Evolutionary conservation across 1,140 invertebrate genomes (phyloP), one percentile per base, ranked within the genome.

Genomic region (Cecropterus lyciades): DNA sequence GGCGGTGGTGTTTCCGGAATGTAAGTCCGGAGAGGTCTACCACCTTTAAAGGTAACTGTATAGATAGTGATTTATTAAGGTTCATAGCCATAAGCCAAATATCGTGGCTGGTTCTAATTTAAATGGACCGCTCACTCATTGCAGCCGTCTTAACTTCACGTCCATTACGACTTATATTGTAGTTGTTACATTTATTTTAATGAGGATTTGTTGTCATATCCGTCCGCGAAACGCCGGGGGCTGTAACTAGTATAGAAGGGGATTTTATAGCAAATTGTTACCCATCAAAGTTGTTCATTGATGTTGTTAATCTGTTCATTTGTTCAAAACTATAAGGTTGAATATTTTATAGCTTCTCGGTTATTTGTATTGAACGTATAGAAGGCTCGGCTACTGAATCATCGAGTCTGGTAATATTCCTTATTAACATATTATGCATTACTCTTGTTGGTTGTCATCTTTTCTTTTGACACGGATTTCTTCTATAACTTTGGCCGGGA

Each of bases 141-240:
- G 55, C 43, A 17, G 14, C 24, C 43, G 55, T 57, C 14, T 45
- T 45, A 57, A 20, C 13, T n/a, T n/a, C n/a, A n/a, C 20, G 40
- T 27, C 45, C 55, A 45, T 57, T 57, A 45, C 42, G n/a, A n/a
- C n/a, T 45, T 15, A n/a, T 20, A 57, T 57, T 57, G 43, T 42
- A 17, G 55, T 13, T 30, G 42, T 57, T 57, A 9, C 24, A 16
- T 57, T 57, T 57, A 37, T 57, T 57, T 57, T 57, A 57, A 57
- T 57, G 55, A 30, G 55, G 40, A 57, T 57, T 57, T 57, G 45
- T 57, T 27, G 55, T 27, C 20, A 24, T 30, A 30, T 57, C 55
- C 55, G 24, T 57, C 42, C 30, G 42, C 17, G 55, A 57, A 45
- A 46, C 20, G 55, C 55, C 55, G 40, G 20, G 24, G 42, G 42